Base-by-base conservation (phyloP, 2,797 vertebrate genomes). In the Sebastes nivosus region DNA sequence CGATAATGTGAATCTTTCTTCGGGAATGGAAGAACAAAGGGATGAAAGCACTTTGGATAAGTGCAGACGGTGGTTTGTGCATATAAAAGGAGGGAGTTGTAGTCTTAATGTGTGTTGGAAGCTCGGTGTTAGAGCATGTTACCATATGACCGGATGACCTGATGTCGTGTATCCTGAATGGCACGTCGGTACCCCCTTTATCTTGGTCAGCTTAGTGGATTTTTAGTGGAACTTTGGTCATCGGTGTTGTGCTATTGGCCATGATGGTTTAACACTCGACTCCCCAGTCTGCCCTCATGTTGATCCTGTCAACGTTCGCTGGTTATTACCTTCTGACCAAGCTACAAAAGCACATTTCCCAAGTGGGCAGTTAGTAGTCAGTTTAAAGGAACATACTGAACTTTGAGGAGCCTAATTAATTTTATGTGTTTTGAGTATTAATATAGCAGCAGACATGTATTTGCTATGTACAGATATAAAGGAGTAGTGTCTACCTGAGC, bases 31-130 rank as follows among this genome's bases (percentile, higher is more conserved):
- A 82, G 84, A 81, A 80, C 32, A 85, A 86, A 83, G 55, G 74
- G 67, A 86, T 72, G 58, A 83, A 87, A 77, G 86, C 91, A 91
- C 90, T 90, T 89, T 93, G 88, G 88, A 88, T 79, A 67, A 65
- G 22, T 67, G 58, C 86, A 85, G 83, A 77, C 70, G 57, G 60
- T 77, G 68, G 57, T 67, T 77, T 67, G 58, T 91, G 81, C 89
- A 68, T 67, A 85, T 86, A 86, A 18, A 18, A 66, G 68, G 82
- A 87, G 77, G 73, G 88, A 68, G 77, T 82, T 73, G 73, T 85
- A 79, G 89, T 91, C 27, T 85, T 72, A 63, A 78, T 70, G 76
- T 91, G 74, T 77, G 30, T 82, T 55, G 69, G 73, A 72, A 52
- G 89, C 71, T 86, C 75, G 65, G 54, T 71, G 79, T 69, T 24